Evolutionary conservation across 2,113 vertebrate genomes (phyloP).

Genomic region (Grallaria varia): DNA sequence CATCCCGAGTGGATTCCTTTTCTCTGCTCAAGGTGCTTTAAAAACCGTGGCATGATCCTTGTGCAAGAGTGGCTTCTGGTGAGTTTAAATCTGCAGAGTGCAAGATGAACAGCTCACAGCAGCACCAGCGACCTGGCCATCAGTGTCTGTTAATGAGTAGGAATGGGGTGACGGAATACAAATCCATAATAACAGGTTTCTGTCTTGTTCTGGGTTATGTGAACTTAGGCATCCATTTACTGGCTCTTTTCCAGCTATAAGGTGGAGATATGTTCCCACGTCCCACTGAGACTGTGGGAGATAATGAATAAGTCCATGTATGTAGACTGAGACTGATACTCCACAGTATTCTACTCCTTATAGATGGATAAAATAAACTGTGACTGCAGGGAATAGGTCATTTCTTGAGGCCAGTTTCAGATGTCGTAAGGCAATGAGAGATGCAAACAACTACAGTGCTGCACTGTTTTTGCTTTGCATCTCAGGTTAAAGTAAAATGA

Average conservation of each 20-base stretch:
- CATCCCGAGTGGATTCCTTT: not conserved
- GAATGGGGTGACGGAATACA: not conserved
- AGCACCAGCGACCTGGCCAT: no score
- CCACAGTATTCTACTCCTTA: not conserved
- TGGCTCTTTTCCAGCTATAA: not conserved
- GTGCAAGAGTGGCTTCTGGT: not conserved
- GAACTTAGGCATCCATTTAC: not conserved
- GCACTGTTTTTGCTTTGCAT: not conserved
- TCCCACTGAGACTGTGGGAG: not conserved
- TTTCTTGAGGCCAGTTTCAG: not conserved
- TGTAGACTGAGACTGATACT: not conserved
- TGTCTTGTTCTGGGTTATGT: not conserved
- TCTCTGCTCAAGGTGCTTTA: not conserved
- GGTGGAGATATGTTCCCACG: not conserved
- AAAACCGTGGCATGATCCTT: fast-evolving
- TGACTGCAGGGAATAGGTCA: not conserved
- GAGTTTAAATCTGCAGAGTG: not conserved
- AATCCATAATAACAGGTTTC: not conserved
- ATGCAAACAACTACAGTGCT: not conserved
- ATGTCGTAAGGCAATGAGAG: fast-evolving
- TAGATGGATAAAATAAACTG: not conserved
- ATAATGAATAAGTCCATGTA: not conserved
- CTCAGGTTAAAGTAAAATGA: not conserved
- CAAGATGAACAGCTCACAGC: not conserved
- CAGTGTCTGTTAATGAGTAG: not conserved